Percentiles rank a stretch among this genome's conserved stretches.
phyloP scores from a whole-genome alignment of 2,113 vertebrate species.

The crab-eating macaque (Macaca fascicularis) region T2T-MFA8v1.1 NC_088388.1:78968501-78969000 shows the following conservation, averaged over 20 bases:
- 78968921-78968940: not conserved
- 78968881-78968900: rapidly evolving
- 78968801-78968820: not conserved
- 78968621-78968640: slow-evolving; percentile 59
- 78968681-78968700: slow-evolving; percentile 63
- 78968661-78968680: slow-evolving; percentile 48
- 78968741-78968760: slow-evolving; percentile 28
- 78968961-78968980: not conserved
- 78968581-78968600: not conserved
- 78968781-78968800: slow-evolving; percentile 70
- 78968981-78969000: not conserved
- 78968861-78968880: not conserved
- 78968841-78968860: not conserved
- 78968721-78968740: slow-evolving; percentile 55
- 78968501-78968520: slow-evolving; percentile 66
- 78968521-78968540: slow-evolving; percentile 68
- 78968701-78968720: not conserved
- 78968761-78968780: not conserved
- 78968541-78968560: slow-evolving; percentile 67
- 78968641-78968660: slow-evolving; percentile 56
- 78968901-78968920: not conserved
- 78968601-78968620: slow-evolving; percentile 51
- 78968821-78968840: slow-evolving; percentile 8
- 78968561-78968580: slow-evolving; percentile 47
- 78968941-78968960: not conserved